These are phyloP conservation scores for Festucalex cinctus DNA, from an alignment of 2,113 vertebrate genomes.

Conservation along the genomic window DNA sequence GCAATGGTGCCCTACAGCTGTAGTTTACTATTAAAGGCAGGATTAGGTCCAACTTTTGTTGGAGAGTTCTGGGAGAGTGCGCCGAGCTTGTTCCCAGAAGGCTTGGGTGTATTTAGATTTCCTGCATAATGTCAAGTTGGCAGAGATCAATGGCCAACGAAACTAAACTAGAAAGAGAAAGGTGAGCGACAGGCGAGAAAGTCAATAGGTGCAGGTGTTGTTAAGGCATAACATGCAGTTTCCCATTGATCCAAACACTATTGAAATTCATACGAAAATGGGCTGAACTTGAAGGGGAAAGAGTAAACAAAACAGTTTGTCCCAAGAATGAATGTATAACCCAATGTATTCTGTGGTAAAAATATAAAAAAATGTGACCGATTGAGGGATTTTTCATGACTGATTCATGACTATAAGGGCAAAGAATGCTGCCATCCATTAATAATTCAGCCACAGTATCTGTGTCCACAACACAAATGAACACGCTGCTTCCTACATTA, in stretches of 20 bases:
- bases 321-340: slow-evolving; percentile 11
- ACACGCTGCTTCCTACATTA: slow-evolving; percentile 59
- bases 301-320: slow-evolving; percentile 10
- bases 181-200: neutral
- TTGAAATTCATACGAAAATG: neutral
- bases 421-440: slow-evolving; percentile 50
- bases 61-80: slow-evolving; percentile 28
- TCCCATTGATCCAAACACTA: neutral
- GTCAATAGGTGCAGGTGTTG: neutral
- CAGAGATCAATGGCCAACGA: slow-evolving; percentile 1
- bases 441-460: slow-evolving; percentile 69
- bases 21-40: slow-evolving; percentile 54
- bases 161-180: slow-evolving; percentile 6
- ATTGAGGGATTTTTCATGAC: slow-evolving; percentile 26
- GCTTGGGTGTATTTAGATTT: slow-evolving; percentile 20
- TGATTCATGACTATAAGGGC: slow-evolving; percentile 50
- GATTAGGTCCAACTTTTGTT: slow-evolving; percentile 47
- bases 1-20: slow-evolving; percentile 42
- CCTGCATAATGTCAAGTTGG: slow-evolving; percentile 10
- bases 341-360: neutral
- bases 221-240: neutral
- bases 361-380: slow-evolving; percentile 9
- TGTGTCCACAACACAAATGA: slow-evolving; percentile 64
- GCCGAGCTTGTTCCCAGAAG: slow-evolving; percentile 37
- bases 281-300: neutral